Base-by-base conservation (phyloP, 2,888 invertebrate species). In the Metacarcinus magister region DNA sequence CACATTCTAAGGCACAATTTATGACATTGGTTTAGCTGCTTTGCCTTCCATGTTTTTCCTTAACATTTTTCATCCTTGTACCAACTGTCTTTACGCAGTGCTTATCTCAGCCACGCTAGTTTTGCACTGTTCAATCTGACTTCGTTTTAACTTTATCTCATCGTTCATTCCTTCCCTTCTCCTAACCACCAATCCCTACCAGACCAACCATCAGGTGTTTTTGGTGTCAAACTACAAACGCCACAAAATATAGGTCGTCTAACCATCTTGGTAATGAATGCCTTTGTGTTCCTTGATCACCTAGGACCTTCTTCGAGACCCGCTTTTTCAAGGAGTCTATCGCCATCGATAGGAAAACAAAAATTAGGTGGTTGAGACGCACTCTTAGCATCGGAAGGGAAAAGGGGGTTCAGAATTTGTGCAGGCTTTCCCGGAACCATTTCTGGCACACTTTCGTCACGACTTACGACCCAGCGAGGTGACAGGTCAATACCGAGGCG, bases 401-500 rank as follows among this genome's bases (percentile, higher is more conserved):
- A 87, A 87, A 75, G 39, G 87, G 13, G 39, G 39, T 39, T 87
- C 8, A 16, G 87, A 87, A 87, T 87, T 87, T 87, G 87, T 87
- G 87, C 87, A 39, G 87, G 87, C 39, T 87, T 87, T 87, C 87
- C 39, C 87, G 2, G 87, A 32, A 32, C 16, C 39, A 39, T 87
- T 87, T 87, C 87, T 13, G 87, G 32, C 87, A 39, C 87, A 32
- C 87, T 87, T 87, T 87, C 87, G 87, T 87, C 87, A 87, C 87
- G 87, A 87, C 87, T 87, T 87, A 87, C 39, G 87, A 87, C 87
- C 87, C 39, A 87, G 87, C 39, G 28, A 87, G 39, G 87, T 87
- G 87, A 87, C 87, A 87, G 87, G 87, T 87, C 87, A 87, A 87
- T 87, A 87, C 87, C 39, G 39, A 87, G 87, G 87, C 87, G 87